phyloP scores from a whole-genome alignment of 1,140 invertebrate genomes.

The Drosophila lacertosa region DNA sequence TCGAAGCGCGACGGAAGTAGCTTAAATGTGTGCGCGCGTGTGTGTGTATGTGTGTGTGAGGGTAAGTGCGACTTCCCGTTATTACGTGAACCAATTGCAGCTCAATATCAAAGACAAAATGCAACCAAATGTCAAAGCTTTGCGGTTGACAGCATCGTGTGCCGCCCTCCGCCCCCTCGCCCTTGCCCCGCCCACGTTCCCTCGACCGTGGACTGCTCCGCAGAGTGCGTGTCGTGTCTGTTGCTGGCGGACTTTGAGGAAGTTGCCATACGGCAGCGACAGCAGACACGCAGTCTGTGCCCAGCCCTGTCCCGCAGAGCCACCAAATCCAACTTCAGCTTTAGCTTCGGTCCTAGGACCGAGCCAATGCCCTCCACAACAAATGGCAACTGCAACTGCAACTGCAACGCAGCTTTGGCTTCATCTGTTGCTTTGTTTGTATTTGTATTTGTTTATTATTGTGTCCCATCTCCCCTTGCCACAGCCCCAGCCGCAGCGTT shows the following conservation, averaged over 20 bases:
- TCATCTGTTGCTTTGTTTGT: slow-evolving; percentile 27
- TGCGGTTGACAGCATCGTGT: slow-evolving; percentile 35
- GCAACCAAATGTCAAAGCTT: slow-evolving; percentile 45
- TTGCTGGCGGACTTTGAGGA: slow-evolving; percentile 34
- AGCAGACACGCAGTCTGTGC: slow-evolving; percentile 33
- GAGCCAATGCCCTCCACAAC: slow-evolving; percentile 29
- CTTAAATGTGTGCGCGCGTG: slow-evolving; percentile 7
- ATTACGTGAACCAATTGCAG: slow-evolving; percentile 41
- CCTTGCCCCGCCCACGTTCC: neutral
- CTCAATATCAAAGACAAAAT: slow-evolving; percentile 49
- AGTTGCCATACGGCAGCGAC: slow-evolving; percentile 25
- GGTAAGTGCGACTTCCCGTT: slow-evolving; percentile 36
- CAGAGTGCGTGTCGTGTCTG: slow-evolving; percentile 26
- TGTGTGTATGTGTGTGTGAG: neutral
- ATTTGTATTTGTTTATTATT: slow-evolving; percentile 19
- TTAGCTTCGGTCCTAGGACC: slow-evolving; percentile 4
- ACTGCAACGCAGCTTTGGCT: slow-evolving; percentile 25
- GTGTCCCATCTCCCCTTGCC: neutral
- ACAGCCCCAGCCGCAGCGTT: slow-evolving; percentile 2
- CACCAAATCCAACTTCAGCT: slow-evolving; percentile 1
- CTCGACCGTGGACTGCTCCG: neutral
- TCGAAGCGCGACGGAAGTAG: slow-evolving; percentile 13
- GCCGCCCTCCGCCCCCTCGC: neutral
- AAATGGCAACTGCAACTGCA: slow-evolving; percentile 16
- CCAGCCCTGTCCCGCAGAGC: slow-evolving; percentile 9